Evolutionary conservation across 1,140 invertebrate genomes (phyloP).

Genomic region (Ephestia elutella): DNA sequence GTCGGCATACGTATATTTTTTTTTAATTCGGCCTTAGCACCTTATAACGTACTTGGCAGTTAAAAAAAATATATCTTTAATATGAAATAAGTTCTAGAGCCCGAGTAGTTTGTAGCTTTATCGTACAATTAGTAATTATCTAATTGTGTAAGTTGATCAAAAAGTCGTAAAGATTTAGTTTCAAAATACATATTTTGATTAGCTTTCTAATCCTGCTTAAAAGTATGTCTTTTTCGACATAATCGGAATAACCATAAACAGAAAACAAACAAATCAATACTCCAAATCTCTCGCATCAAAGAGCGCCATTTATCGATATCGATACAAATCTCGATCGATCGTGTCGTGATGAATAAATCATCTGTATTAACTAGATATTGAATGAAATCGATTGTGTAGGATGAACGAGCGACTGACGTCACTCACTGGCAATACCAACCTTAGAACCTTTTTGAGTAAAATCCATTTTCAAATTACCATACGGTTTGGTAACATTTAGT

Average conservation of each 20-base stretch:
- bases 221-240: not conserved
- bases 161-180: no score
- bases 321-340: constrained; percentile 23
- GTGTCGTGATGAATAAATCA: constrained; percentile 40
- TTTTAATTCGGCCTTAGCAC: no score
- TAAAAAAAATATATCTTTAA: no score
- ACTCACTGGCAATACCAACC: constrained; percentile 25
- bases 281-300: constrained; percentile 15
- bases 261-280: constrained; percentile 16
- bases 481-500: not conserved
- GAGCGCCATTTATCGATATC: constrained; percentile 17
- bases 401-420: constrained; percentile 39
- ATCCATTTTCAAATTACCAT: constrained; percentile 24
- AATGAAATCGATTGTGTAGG: constrained; percentile 35
- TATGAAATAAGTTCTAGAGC: no score
- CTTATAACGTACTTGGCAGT: no score
- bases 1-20: not conserved
- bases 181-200: not conserved
- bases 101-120: no score
- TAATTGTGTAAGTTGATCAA: no score
- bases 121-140: no score
- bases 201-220: not conserved
- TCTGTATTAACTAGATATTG: constrained; percentile 27
- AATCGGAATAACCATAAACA: not conserved
- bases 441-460: constrained; percentile 24